Conservation (phyloP, 2,888 invertebrate species). For the Tinea pellionella region DNA sequence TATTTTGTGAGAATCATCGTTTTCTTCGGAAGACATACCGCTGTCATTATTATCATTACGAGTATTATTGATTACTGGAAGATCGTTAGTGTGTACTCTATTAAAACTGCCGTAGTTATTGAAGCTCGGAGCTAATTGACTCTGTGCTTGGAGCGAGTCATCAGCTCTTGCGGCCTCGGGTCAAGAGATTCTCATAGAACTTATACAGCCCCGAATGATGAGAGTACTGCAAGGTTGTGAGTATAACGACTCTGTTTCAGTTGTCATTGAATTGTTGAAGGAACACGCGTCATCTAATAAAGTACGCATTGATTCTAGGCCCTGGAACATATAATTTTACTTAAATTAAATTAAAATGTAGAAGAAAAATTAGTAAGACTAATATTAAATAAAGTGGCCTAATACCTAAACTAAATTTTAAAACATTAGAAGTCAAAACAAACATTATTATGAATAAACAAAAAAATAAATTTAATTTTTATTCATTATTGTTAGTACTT, state of each 20-base stretch:
- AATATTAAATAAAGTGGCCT: too few relatives aligned
- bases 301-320: slow-evolving; percentile 43
- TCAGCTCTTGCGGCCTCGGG: slow-evolving; percentile 38
- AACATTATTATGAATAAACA: too few relatives aligned
- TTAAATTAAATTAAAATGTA: too few relatives aligned
- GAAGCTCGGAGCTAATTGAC: slow-evolving; percentile 26
- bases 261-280: slow-evolving; percentile 40
- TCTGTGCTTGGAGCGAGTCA: not conserved
- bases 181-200: slow-evolving; percentile 47
- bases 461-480: too few relatives aligned
- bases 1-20: slow-evolving; percentile 40
- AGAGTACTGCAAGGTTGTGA: slow-evolving; percentile 31
- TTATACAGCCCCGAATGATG: slow-evolving; percentile 48
- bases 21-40: slow-evolving; percentile 63
- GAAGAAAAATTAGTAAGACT: too few relatives aligned
- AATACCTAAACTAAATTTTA: too few relatives aligned
- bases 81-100: slow-evolving; percentile 20
- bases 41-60: slow-evolving; percentile 37
- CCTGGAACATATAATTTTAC: slow-evolving; percentile 29
- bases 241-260: slow-evolving; percentile 46
- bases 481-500: too few relatives aligned
- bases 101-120: slow-evolving; percentile 52
- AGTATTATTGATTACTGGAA: slow-evolving; percentile 15
- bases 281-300: slow-evolving; percentile 53
- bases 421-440: too few relatives aligned